Evolutionary conservation across 2,113 vertebrate genomes (phyloP).

Genomic region (Hassar affinis): DNA sequence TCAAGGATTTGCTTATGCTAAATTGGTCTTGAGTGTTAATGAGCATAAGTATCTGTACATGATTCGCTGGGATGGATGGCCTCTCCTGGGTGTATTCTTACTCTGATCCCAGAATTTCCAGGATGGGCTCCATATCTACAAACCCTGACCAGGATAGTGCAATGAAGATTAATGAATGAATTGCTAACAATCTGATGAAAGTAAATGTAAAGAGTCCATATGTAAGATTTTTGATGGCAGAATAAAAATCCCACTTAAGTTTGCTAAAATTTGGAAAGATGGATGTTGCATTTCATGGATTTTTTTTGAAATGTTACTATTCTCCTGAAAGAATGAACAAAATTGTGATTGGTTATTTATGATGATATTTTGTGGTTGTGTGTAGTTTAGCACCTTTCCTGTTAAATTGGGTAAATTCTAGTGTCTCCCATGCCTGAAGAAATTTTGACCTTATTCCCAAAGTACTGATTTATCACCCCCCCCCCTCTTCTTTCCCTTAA

Average conservation of each 20-base stretch:
- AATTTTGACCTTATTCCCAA: background rate
- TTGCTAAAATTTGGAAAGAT: background rate
- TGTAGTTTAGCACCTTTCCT: background rate
- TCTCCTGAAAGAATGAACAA: background rate
- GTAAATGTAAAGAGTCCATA: background rate
- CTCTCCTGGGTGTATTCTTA: background rate
- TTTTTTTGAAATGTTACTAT: too few relatives aligned
- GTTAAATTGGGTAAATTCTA: background rate
- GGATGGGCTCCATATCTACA: background rate
- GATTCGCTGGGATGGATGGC: background rate
- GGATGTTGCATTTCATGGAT: too few relatives aligned
- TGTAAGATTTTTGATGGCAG: background rate
- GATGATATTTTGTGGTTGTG: background rate
- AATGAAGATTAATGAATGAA: background rate
- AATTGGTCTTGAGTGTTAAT: background rate
- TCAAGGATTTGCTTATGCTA: background rate
- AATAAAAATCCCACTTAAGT: background rate
- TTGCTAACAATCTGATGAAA: background rate
- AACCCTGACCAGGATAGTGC: background rate
- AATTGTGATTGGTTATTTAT: background rate
- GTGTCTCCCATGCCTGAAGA: background rate
- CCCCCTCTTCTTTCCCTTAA: background rate
- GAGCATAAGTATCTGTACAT: background rate
- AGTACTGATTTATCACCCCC: too few relatives aligned
- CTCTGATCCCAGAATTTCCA: background rate